Conservation (phyloP, 2,888 invertebrate species). For the Mesodorylaimus sp. region DNA sequence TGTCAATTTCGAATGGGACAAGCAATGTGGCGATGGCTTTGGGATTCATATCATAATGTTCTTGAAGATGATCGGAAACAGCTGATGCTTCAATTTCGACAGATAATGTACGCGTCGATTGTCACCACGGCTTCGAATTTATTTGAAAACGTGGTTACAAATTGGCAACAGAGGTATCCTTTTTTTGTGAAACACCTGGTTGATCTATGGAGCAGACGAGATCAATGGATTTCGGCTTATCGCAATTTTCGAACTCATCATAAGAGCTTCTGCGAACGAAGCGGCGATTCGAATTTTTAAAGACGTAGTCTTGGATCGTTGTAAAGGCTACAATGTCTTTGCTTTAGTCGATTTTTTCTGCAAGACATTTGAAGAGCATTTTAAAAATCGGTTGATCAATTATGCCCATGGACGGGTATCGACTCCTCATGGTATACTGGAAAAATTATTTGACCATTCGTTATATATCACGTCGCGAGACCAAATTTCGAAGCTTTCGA, state of each 20-base stretch:
- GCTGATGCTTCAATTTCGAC: background rate
- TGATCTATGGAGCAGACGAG: background rate
- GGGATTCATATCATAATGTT: background rate
- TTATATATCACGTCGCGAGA: background rate
- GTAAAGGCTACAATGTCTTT: background rate
- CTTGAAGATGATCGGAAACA: background rate
- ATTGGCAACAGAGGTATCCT: background rate
- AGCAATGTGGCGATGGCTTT: constrained; percentile 1
- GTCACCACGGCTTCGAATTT: background rate
- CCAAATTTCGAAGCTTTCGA: background rate
- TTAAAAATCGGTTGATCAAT: background rate
- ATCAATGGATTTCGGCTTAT: background rate
- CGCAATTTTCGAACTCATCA: background rate
- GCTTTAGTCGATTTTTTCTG: background rate
- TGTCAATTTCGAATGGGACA: background rate
- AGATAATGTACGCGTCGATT: background rate
- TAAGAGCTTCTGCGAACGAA: background rate
- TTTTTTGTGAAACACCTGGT: background rate
- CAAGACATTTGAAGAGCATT: background rate
- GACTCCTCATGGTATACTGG: background rate
- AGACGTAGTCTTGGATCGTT: background rate
- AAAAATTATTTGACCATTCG: background rate
- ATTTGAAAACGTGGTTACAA: background rate
- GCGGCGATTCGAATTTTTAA: background rate
- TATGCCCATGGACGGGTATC: background rate